phyloP scores from a whole-genome alignment of 35 echinoderm and acorn worm genomes.

The Ptychodera flava region DNA sequence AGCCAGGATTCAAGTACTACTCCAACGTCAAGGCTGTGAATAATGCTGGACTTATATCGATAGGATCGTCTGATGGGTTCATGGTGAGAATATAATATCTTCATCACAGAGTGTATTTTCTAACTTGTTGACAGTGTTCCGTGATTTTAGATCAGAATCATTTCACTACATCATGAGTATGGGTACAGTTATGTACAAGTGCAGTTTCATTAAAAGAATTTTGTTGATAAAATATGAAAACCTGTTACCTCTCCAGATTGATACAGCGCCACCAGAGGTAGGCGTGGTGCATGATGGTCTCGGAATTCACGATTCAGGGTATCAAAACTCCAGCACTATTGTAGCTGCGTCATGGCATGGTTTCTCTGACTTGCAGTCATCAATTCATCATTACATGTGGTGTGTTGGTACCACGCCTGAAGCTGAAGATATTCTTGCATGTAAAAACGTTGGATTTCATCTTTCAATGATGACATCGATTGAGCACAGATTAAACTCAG shows the following conservation, averaged over 20 bases:
- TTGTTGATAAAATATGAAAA: too few species aligned
- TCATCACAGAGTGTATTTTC: conserved; percentile 17
- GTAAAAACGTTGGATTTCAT: not conserved
- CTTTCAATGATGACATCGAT: not conserved
- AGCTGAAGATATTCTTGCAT: not conserved
- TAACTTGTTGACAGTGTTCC: too few species aligned
- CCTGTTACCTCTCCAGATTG: not conserved
- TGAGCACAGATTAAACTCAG: not conserved
- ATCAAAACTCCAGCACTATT: not conserved
- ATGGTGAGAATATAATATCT: not conserved
- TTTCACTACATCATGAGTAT: too few species aligned
- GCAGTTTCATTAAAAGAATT: too few species aligned
- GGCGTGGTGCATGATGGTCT: not conserved
- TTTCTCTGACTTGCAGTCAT: not conserved
- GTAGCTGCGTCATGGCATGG: not conserved
- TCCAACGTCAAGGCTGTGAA: conserved; percentile 33
- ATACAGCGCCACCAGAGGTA: not conserved
- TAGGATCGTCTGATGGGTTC: conserved; percentile 2
- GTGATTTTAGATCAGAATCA: too few species aligned
- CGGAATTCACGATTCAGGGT: not conserved
- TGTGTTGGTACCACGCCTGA: not conserved
- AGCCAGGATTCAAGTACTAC: conserved; percentile 14
- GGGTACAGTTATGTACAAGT: too few species aligned
- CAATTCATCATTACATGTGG: not conserved
- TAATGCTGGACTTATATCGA: conserved; percentile 38